Evolutionary conservation across 2,888 invertebrate genomes (phyloP).

Genomic region (Physocephala rufipes): DNA sequence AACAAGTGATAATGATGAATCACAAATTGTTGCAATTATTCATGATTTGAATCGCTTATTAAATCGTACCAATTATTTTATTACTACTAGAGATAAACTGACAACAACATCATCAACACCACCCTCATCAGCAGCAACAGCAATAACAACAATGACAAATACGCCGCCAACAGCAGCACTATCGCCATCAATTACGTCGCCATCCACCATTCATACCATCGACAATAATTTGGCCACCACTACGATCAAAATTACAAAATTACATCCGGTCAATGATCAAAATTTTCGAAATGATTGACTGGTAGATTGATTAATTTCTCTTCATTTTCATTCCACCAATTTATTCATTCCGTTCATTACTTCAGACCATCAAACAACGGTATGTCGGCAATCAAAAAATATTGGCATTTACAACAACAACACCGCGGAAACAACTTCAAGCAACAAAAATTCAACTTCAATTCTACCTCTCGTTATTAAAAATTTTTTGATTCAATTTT

Average conservation of each 20-base stretch:
- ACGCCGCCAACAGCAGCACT: slow-evolving; percentile 48
- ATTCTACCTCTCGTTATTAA: neutral
- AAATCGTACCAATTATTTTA: slow-evolving; percentile 65
- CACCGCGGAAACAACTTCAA: slow-evolving; percentile 25
- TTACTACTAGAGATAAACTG: slow-evolving; percentile 64
- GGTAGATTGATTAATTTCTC: neutral
- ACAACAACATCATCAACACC: slow-evolving; percentile 47
- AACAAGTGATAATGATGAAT: slow-evolving; percentile 55
- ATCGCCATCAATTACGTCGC: slow-evolving; percentile 31
- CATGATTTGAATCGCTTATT: slow-evolving; percentile 63
- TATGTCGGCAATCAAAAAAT: neutral
- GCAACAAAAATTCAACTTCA: too few species aligned
- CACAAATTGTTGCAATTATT: slow-evolving; percentile 60
- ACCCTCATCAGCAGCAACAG: slow-evolving; percentile 42
- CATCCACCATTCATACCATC: slow-evolving; percentile 14
- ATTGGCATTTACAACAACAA: neutral
- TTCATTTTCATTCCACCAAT: slow-evolving; percentile 14
- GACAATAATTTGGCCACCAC: slow-evolving; percentile 21
- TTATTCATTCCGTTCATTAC: neutral
- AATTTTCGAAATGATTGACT: neutral
- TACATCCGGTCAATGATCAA: slow-evolving; percentile 55
- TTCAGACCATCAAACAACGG: neutral
- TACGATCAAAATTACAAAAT: slow-evolving; percentile 56
- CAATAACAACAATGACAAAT: too few species aligned
- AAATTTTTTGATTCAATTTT: neutral